These are phyloP conservation scores for Heliothis peltigera DNA, from an alignment of 2,888 invertebrate species.

Conservation along the genomic window DNA sequence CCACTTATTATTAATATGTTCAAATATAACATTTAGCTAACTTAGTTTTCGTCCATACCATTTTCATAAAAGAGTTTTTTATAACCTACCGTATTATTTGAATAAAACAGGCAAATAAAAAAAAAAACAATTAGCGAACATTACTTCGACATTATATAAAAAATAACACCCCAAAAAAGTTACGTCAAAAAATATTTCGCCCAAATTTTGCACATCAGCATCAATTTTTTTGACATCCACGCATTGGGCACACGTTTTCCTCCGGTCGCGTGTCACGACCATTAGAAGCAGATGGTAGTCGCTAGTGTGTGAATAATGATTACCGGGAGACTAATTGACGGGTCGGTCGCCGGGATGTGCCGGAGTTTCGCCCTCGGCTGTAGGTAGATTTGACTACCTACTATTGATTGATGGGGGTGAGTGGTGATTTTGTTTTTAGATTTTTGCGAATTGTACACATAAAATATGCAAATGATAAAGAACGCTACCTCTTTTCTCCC, in stretches of 20 bases:
- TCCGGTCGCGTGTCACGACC: conserved; percentile 72
- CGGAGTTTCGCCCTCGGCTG: conserved; percentile 39
- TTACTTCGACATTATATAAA: not conserved
- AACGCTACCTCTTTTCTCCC: too few relatives aligned
- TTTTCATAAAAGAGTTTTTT: too few relatives aligned
- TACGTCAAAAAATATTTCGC: not conserved
- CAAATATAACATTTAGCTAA: too few relatives aligned
- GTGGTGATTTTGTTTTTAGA: not conserved
- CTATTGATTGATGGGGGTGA: conserved; percentile 3
- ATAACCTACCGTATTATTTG: too few relatives aligned
- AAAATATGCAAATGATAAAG: too few relatives aligned
- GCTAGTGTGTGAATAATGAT: conserved; percentile 73
- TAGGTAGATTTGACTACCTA: conserved; percentile 16
- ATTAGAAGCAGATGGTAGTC: conserved; percentile 80
- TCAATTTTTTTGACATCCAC: conserved; percentile 45
- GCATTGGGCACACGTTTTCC: conserved; percentile 39
- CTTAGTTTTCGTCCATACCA: too few relatives aligned
- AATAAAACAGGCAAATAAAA: too few relatives aligned
- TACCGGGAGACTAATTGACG: conserved; percentile 76
- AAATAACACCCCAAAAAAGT: not conserved
- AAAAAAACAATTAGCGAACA: not conserved
- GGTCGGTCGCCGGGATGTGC: conserved; percentile 62
- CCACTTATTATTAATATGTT: too few relatives aligned
- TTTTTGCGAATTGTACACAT: too few relatives aligned
- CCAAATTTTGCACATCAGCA: conserved; percentile 31